Evolutionary conservation across 2,888 invertebrate genomes (phyloP).

Genomic region (Brachynemurus nebulosus): DNA sequence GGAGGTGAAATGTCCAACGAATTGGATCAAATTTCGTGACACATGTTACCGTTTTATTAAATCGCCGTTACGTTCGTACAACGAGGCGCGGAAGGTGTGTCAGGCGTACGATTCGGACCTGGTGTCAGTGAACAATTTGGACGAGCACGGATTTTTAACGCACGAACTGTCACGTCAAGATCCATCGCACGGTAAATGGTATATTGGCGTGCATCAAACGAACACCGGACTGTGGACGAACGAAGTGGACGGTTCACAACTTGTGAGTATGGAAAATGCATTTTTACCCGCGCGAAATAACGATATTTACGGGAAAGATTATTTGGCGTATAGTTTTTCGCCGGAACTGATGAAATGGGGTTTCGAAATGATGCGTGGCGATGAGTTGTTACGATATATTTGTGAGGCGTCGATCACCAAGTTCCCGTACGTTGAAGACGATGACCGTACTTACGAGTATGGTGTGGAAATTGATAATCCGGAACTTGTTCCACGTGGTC

Average conservation of each 20-base stretch:
- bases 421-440: conserved; percentile 57
- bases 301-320: conserved; percentile 44
- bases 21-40: conserved; percentile 71
- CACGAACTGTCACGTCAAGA: conserved; percentile 70
- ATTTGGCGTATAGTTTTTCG: conserved; percentile 61
- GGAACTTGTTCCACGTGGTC: conserved; percentile 71
- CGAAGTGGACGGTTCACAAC: conserved; percentile 65
- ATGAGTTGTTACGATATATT: conserved; percentile 65
- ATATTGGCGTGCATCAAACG: conserved; percentile 64
- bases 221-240: conserved; percentile 68
- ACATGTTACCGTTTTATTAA: conserved; percentile 84
- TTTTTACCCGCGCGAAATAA: conserved; percentile 53
- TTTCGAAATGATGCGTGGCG: conserved; percentile 63
- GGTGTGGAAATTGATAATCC: conserved; percentile 72
- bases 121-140: conserved; percentile 61
- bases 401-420: conserved; percentile 74
- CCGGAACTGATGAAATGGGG: conserved; percentile 67
- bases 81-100: conserved; percentile 72
- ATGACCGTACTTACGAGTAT: conserved; percentile 71
- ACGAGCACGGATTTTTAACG: conserved; percentile 79
- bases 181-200: conserved; percentile 78
- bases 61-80: conserved; percentile 65
- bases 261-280: conserved; percentile 67
- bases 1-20: conserved; percentile 55
- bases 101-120: conserved; percentile 69